Base-by-base conservation (phyloP, 1,140 invertebrate genomes). In the Nasonia longicornis region DNA sequence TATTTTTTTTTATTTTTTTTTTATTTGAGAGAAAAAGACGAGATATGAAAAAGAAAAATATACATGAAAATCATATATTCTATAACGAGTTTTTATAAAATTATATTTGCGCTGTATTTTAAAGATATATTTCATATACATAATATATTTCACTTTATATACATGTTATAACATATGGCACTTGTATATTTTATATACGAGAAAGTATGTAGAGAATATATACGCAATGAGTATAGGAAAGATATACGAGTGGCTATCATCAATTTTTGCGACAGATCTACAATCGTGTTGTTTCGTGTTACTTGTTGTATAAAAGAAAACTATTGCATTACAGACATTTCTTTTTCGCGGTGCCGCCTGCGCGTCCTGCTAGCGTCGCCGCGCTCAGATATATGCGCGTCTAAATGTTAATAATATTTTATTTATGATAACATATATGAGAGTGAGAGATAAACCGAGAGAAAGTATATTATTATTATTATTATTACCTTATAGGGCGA, bases 391-490 rank as follows among this genome's bases (percentile, higher is more conserved):
- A 31, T 58, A 77, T 77, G 74, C 67, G 74, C 80, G 69, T 81
- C 52, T 81, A 81, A 77, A 77, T 81, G 80, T 81, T 81, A 81
- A 81, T 81, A 81, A 81, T 81, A 81, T 81, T 76, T 81, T 81
- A 81, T 81, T 81, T 81, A 81, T 77, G 52, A 58, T 58, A 58
- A 58, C n/a, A 81, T 72, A 66, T 22, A 58, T 14, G 77, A 71
- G 74, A 71, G 80, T 66, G 52, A 77, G 31, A 77, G 31, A 71
- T 26, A 26, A 80, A 38, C 38, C 16, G 35, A 77, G 72, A 81
- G 35, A 77, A 81, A 81, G 79, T 63, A 77, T 77, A 81, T 77
- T 81, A 64, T 71, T 71, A 71, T n/a, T 35, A 35, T 35, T 35
- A 35, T n/a, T 35, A 35, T 35, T 77, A 35, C 7, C 8, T 29